A percentile compares a stretch with the other conserved stretches of the same genome.
Conservation (phyloP, 2,113 vertebrate species). For the Eidolon helvum region DNA sequence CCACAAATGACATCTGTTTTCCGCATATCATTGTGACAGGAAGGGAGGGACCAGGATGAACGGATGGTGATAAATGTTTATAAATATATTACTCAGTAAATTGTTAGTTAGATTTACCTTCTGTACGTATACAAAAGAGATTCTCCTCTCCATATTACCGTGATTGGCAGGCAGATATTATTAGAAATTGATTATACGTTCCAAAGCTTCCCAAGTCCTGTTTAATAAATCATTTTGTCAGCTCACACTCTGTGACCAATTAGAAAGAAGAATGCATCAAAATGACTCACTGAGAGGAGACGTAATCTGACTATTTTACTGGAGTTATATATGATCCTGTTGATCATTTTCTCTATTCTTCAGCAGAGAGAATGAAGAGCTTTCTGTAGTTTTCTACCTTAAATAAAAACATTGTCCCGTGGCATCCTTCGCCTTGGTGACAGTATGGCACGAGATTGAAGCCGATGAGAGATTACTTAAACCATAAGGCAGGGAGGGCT, state of each 20-base stretch:
- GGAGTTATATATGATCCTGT: conserved; percentile 61
- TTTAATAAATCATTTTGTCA: conserved; percentile 82
- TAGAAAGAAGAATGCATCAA: conserved; percentile 78
- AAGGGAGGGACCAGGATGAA: neutral
- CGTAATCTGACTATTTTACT: conserved; percentile 72
- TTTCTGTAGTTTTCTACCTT: conserved; percentile 51
- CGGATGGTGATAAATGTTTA: neutral
- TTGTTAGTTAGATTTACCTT: neutral
- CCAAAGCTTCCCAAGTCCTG: conserved; percentile 23
- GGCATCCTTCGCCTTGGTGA: neutral
- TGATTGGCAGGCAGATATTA: conserved; percentile 69
- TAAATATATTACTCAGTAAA: neutral
- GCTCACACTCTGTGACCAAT: conserved; percentile 75
- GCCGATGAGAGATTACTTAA: conserved; percentile 38
- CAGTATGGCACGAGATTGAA: neutral
- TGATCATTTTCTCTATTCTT: conserved; percentile 35
- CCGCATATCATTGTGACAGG: neutral
- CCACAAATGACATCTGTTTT: neutral
- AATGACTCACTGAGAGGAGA: conserved; percentile 75
- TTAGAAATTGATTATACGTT: conserved; percentile 67
- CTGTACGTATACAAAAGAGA: neutral
- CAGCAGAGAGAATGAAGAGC: neutral
- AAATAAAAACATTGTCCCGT: conserved; percentile 42
- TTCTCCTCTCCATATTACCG: conserved; percentile 16
- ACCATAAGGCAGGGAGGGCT: fast-evolving